Percentiles rank a stretch among this genome's conserved stretches.
These are phyloP conservation scores for Icerya purchasi DNA, from an alignment of 2,888 invertebrate species.

Conservation along the genomic window DNA sequence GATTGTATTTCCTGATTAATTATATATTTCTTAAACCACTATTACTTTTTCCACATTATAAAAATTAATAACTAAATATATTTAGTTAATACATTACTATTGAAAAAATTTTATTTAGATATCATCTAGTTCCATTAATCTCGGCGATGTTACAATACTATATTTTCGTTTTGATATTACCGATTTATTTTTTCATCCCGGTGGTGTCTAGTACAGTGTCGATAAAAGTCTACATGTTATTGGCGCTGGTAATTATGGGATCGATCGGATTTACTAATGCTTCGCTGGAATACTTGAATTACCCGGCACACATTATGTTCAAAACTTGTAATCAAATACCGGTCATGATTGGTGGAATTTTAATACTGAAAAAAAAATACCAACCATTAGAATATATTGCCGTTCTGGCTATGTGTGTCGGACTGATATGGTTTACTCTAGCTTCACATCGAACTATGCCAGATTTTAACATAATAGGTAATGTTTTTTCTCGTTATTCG, in stretches of 20 bases:
- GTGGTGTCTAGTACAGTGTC: conserved; percentile 43
- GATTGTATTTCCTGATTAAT: too few species aligned
- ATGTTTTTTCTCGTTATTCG: too few species aligned
- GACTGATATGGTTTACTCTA: conserved; percentile 74
- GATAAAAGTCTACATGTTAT: conserved; percentile 48
- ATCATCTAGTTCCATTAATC: too few species aligned
- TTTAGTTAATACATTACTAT: too few species aligned
- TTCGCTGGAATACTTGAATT: conserved; percentile 81
- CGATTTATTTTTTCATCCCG: too few species aligned
- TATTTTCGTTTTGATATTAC: too few species aligned
- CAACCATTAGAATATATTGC: conserved; percentile 63
- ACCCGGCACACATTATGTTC: conserved; percentile 82
- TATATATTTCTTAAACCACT: too few species aligned
- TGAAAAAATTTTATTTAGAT: too few species aligned
- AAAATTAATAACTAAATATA: too few species aligned
- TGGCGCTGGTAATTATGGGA: conserved; percentile 72
- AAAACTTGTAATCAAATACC: conserved; percentile 95
- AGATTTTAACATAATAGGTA: conserved; percentile 34
- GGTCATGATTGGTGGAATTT: conserved; percentile 76
- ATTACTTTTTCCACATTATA: too few species aligned
- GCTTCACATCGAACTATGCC: conserved; percentile 41
- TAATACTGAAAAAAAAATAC: conserved; percentile 77
- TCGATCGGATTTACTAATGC: conserved; percentile 94
- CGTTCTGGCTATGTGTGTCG: conserved; percentile 67
- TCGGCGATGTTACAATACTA: neutral